These are phyloP conservation scores for Heliothis subflexa DNA, from an alignment of 1,140 invertebrate species.

Conservation along the genomic window DNA sequence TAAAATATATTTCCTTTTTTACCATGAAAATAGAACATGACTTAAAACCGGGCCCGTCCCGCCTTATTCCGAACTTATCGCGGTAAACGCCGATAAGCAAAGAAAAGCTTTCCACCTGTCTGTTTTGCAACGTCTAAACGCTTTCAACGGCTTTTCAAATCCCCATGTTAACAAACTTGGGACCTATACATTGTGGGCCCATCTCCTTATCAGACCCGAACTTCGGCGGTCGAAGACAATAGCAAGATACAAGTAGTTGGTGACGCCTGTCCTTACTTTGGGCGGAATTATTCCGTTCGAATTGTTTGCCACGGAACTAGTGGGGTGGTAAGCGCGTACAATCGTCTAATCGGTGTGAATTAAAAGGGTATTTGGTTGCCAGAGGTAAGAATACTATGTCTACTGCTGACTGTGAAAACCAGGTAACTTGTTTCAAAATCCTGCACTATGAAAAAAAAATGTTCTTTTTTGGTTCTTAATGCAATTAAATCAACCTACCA, in stretches of 20 bases:
- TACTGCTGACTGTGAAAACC: neutral
- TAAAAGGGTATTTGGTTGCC: constrained; percentile 18
- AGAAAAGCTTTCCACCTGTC: constrained; percentile 45
- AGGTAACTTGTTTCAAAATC: neutral
- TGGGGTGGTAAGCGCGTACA: constrained; percentile 28
- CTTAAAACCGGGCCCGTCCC: neutral
- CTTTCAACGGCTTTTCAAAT: constrained; percentile 57
- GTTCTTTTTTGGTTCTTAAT: neutral
- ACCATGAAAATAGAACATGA: constrained; percentile 7
- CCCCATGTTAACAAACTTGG: constrained; percentile 54
- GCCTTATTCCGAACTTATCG: constrained; percentile 34
- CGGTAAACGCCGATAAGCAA: constrained; percentile 32
- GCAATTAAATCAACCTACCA: neutral
- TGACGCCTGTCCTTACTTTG: constrained; percentile 58
- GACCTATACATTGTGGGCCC: constrained; percentile 55
- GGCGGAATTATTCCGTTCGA: constrained; percentile 46
- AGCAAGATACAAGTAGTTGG: constrained; percentile 52
- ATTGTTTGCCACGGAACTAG: constrained; percentile 49
- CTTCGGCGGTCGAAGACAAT: constrained; percentile 56
- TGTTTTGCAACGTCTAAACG: constrained; percentile 41
- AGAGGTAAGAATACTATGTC: neutral
- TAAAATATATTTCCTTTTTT: neutral
- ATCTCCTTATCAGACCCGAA: constrained; percentile 59
- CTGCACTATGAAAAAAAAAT: too few relatives aligned
- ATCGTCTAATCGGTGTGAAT: constrained; percentile 30